Conservation (phyloP, 2,113 vertebrate species). For the Opisthocomus hoazin region DNA sequence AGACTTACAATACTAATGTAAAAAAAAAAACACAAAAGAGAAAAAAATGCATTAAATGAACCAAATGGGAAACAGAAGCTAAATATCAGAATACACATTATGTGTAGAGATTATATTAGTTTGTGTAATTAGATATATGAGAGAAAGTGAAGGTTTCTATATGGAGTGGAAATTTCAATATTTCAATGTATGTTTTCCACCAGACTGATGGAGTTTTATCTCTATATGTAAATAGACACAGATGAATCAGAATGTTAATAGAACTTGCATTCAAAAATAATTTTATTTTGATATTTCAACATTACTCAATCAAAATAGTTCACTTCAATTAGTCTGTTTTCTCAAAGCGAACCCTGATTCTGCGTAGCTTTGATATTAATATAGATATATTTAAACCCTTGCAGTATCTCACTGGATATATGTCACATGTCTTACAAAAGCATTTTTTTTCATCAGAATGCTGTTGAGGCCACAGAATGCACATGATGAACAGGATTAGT, state of each 20-base stretch:
- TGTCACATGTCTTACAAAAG: accelerated
- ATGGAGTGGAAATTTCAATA: background rate
- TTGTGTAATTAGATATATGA: background rate
- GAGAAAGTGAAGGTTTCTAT: background rate
- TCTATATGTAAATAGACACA: background rate
- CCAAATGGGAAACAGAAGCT: background rate
- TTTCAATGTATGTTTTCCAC: background rate
- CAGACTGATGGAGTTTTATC: background rate
- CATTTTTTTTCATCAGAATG: background rate
- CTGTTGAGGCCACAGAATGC: background rate
- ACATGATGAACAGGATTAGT: background rate
- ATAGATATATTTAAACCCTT: background rate
- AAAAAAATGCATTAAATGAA: background rate
- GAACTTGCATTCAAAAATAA: background rate
- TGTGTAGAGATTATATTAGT: background rate
- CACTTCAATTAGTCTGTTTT: background rate
- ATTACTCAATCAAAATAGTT: background rate
- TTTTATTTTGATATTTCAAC: background rate
- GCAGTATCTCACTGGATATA: background rate
- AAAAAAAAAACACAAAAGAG: too few relatives aligned
- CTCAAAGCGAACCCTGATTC: background rate
- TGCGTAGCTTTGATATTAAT: background rate
- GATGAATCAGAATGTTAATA: background rate
- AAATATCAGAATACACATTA: background rate
- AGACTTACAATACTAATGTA: background rate